Evolutionary conservation across 2,888 invertebrate genomes (phyloP).

Genomic region (Dryocosmus kuriphilus): DNA sequence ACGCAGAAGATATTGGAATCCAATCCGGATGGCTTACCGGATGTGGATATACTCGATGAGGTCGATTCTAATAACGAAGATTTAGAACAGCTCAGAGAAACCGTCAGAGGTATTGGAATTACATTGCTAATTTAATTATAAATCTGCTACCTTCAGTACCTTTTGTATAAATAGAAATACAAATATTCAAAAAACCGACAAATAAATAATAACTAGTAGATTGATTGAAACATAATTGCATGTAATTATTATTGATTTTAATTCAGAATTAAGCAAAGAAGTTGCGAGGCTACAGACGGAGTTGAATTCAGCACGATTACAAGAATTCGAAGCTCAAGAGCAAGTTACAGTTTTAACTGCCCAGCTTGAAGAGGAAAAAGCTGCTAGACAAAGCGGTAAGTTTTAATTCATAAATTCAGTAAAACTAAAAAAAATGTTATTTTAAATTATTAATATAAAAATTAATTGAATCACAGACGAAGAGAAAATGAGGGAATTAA

Average conservation of each 20-base stretch:
- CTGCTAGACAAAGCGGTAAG: slow-evolving; percentile 67
- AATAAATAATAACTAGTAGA: not conserved
- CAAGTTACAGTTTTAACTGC: slow-evolving; percentile 74
- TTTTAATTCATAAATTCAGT: slow-evolving; percentile 36
- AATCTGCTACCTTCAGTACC: not conserved
- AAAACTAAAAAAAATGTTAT: not conserved
- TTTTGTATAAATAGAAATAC: not conserved
- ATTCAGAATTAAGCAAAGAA: slow-evolving; percentile 81
- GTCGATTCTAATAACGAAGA: slow-evolving; percentile 78
- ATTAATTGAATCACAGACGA: slow-evolving; percentile 54
- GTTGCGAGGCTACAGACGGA: slow-evolving; percentile 85
- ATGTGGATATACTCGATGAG: slow-evolving; percentile 70
- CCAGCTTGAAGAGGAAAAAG: slow-evolving; percentile 80
- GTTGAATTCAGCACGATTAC: slow-evolving; percentile 81
- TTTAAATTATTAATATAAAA: not conserved
- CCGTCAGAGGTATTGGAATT: slow-evolving; percentile 78
- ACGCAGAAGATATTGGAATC: slow-evolving; percentile 80
- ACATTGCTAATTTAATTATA: not conserved
- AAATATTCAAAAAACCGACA: not conserved
- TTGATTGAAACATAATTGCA: not conserved
- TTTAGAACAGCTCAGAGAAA: slow-evolving; percentile 84
- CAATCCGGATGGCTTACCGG: slow-evolving; percentile 79
- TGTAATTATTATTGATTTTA: not conserved
- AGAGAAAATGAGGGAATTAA: slow-evolving; percentile 66
- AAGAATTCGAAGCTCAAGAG: slow-evolving; percentile 87